These are phyloP conservation scores for Thryonomys swinderianus DNA, from an alignment of 2,113 vertebrate species.

Conservation along the genomic window DNA sequence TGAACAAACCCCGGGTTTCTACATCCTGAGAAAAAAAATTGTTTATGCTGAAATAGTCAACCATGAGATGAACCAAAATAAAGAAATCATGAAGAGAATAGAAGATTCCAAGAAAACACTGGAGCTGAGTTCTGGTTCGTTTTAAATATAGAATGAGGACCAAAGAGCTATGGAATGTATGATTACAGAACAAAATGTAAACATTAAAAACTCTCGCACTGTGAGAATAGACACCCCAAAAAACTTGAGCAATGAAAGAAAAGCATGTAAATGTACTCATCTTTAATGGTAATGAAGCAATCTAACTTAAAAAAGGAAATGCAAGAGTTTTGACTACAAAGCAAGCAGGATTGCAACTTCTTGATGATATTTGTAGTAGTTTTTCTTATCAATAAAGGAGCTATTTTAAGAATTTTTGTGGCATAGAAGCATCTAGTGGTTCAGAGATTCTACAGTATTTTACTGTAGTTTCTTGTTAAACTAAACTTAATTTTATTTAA, in stretches of 20 bases:
- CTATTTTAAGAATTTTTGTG: constrained; percentile 16
- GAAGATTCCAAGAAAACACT: background rate
- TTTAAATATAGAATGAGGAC: constrained; percentile 33
- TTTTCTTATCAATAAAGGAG: constrained; percentile 33
- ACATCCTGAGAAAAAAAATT: background rate
- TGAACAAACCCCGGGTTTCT: background rate
- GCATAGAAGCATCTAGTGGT: constrained; percentile 3
- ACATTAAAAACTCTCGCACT: constrained; percentile 1
- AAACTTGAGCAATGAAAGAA: background rate
- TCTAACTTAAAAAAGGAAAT: background rate
- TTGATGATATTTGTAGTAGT: background rate
- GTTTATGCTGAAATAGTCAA: constrained; percentile 15
- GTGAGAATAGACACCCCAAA: background rate
- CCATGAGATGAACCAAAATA: constrained; percentile 19
- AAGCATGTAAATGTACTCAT: background rate
- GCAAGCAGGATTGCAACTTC: background rate
- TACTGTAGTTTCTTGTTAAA: constrained; percentile 8
- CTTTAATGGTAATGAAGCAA: constrained; percentile 8
- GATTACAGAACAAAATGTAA: constrained; percentile 33
- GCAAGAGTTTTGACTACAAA: background rate
- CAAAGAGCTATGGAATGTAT: background rate
- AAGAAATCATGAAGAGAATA: background rate
- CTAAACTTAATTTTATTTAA: constrained; percentile 51
- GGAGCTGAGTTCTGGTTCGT: constrained; percentile 25
- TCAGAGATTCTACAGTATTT: background rate